Evolutionary conservation across 64 coral and sea anemone species (phyloP).

Genomic region (Cladopsammia gracilis): DNA sequence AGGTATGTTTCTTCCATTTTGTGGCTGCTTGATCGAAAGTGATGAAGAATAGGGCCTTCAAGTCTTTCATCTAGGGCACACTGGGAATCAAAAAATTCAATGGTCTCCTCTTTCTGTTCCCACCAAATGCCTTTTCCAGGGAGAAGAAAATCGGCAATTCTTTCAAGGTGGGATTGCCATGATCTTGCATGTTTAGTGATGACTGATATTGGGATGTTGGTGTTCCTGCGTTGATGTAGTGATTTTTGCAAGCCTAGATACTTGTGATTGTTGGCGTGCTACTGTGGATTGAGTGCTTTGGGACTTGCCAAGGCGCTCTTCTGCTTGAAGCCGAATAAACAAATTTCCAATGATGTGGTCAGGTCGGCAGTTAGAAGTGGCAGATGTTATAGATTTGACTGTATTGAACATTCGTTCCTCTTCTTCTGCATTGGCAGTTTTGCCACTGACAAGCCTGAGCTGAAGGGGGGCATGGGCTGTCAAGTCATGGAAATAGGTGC

Average conservation of each 20-base stretch:
- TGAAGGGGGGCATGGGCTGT: constrained; percentile 42
- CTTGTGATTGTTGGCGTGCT: not conserved
- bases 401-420: constrained; percentile 73
- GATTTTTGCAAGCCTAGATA: constrained; percentile 14
- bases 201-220: constrained; percentile 5
- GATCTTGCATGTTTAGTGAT: not conserved
- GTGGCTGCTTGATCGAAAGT: too few species aligned
- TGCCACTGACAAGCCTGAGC: constrained; percentile 10
- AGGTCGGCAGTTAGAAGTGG: constrained; percentile 46
- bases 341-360: constrained; percentile 61
- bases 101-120: constrained; percentile 31
- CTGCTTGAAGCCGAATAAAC: constrained; percentile 39
- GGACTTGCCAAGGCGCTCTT: constrained; percentile 18
- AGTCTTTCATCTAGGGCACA: not conserved
- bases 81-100: constrained; percentile 40
- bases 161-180: constrained; percentile 68
- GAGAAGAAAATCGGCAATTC: constrained; percentile 72
- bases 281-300: not conserved
- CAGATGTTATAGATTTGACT: constrained; percentile 63
- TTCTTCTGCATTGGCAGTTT: too few species aligned
- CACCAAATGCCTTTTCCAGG: constrained; percentile 55
- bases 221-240: constrained; percentile 11
- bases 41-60: too few species aligned
- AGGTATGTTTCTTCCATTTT: too few species aligned
- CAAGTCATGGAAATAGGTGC: constrained; percentile 67